phyloP scores from a whole-genome alignment of 1,140 invertebrate species.

The Phenacoccus solenopsis region DNA sequence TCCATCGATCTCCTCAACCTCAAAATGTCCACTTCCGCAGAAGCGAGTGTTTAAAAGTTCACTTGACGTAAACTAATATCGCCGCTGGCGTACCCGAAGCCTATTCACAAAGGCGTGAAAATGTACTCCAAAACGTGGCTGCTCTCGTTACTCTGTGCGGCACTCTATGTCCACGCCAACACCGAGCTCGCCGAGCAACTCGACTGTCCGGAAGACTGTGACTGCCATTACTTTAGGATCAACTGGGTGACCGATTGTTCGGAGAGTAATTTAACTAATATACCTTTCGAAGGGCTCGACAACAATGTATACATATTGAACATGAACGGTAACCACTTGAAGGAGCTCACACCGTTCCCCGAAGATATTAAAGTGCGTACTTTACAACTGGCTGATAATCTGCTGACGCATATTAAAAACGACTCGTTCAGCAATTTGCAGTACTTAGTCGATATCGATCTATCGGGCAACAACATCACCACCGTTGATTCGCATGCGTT shows the following conservation, averaged over 20 bases:
- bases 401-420: conserved; percentile 42
- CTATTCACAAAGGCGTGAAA: background rate
- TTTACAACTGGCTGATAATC: conserved; percentile 54
- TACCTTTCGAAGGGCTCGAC: conserved; percentile 47
- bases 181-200: conserved; percentile 32
- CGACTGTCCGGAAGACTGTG: conserved; percentile 55
- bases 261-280: conserved; percentile 54
- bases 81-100: background rate
- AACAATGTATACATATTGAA: conserved; percentile 55
- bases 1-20: background rate
- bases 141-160: background rate
- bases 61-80: background rate
- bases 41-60: background rate
- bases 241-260: conserved; percentile 66
- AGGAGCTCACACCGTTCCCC: conserved; percentile 44
- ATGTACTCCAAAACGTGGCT: background rate
- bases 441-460: conserved; percentile 54
- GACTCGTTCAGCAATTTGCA: conserved; percentile 47
- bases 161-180: background rate
- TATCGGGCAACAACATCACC: conserved; percentile 49
- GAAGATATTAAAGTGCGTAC: conserved; percentile 50
- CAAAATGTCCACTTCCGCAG: background rate
- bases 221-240: conserved; percentile 60
- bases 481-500: conserved; percentile 51
- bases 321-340: conserved; percentile 54